Evolutionary conservation across 2,113 vertebrate genomes (phyloP), one percentile per base, ranked within the genome.

Genomic region (Tamias sibiricus): DNA sequence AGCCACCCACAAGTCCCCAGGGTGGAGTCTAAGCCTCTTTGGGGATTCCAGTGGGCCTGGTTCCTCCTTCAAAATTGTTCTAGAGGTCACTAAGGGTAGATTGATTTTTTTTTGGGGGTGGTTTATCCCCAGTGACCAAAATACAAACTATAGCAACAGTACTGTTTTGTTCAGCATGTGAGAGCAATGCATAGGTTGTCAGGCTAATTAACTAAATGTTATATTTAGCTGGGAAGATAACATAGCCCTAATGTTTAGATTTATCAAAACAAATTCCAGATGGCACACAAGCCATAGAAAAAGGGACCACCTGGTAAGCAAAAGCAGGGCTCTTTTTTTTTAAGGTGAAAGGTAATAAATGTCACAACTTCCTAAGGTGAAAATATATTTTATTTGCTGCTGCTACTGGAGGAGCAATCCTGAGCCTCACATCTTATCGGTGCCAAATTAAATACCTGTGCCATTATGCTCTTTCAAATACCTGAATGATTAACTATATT

Each of bases 231-330:
- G 85, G 90, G 90, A 68, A 96, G 94, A 97, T 95, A 96, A 93
- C 94, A 95, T 68, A 95, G 84, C 81, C 42, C 87, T 97, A 94
- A 76, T 86, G 87, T 75, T 95, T 87, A 91, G 14, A 87, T 98
- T 97, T 88, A 95, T 94, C 96, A 98, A 97, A 97, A n/a, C 74
- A 97, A 96, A 98, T 94, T 87, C 75, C 95, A 98, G 96, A 97
- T 75, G 83, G 91, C 83, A 97, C 87, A 76, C 44, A 71, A 87
- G 83, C n/a, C 69, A 54, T 19, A 90, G 3, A 57, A 72, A 98
- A 52, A 98, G 79, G 42, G 94, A 86, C 71, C 86, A 93, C 77
- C 81, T 95, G 87, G 47, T 87, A 97, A 96, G 91, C 59, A 88
- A 94, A 68, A 35, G 93, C 87, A 75, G 85, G 59, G 49, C 40